These are phyloP conservation scores for Cerastis leucographa DNA, from an alignment of 2,888 invertebrate genomes.

Conservation along the genomic window DNA sequence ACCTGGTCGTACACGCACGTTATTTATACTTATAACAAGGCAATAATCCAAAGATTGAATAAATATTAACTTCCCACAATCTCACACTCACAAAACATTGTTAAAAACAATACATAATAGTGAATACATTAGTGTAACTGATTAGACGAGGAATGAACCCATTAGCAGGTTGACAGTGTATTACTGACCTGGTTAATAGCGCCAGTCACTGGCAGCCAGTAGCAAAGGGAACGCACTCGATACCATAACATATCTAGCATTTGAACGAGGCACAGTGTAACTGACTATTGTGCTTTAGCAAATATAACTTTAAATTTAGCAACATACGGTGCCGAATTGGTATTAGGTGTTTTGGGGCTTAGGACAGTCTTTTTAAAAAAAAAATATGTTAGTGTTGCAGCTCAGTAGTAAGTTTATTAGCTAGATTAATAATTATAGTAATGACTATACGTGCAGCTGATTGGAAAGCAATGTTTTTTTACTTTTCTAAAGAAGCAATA, in stretches of 20 bases:
- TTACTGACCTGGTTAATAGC: constrained; percentile 56
- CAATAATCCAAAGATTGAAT: background rate
- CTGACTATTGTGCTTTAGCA: background rate
- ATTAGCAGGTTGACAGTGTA: constrained; percentile 54
- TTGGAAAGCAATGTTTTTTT: constrained; percentile 10
- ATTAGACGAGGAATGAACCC: constrained; percentile 52
- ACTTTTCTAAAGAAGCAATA: background rate
- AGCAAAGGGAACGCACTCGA: constrained; percentile 35
- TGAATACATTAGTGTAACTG: constrained; percentile 53
- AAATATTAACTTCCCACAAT: constrained; percentile 6
- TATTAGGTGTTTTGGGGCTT: background rate
- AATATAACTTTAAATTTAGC: background rate
- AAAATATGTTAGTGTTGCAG: constrained; percentile 1
- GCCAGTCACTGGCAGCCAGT: constrained; percentile 48
- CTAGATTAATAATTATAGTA: constrained; percentile 14
- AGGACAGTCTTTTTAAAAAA: background rate
- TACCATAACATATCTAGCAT: constrained; percentile 24
- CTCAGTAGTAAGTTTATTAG: constrained; percentile 16
- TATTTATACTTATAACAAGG: too few relatives aligned
- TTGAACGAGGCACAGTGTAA: background rate
- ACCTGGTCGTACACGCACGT: too few relatives aligned
- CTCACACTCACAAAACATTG: constrained; percentile 23
- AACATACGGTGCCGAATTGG: background rate
- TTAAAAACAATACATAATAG: constrained; percentile 48
- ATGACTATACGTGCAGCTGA: constrained; percentile 13